Percentiles rank a stretch among this genome's conserved stretches.
Evolutionary conservation across 1,140 invertebrate genomes (phyloP).

Genomic region (Dolichoris vasculosae): DNA sequence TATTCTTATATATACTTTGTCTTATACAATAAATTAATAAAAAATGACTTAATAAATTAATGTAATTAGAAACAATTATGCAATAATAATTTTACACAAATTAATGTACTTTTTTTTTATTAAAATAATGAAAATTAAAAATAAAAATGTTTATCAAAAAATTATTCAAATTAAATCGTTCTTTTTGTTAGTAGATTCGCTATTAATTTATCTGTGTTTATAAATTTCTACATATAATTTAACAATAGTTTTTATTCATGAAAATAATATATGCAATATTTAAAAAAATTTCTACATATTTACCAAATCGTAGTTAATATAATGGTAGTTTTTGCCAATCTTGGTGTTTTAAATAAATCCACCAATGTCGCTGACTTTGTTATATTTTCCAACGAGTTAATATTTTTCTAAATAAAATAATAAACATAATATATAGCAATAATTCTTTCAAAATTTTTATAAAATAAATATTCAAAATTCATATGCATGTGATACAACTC

Average conservation of each 20-base stretch:
- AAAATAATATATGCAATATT: not conserved
- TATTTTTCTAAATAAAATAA: constrained; percentile 61
- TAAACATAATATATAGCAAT: not conserved
- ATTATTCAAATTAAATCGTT: not conserved
- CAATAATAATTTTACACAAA: too few relatives aligned
- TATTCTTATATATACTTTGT: too few relatives aligned
- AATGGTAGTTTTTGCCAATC: constrained; percentile 76
- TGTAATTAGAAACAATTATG: too few relatives aligned
- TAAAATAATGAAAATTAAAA: not conserved
- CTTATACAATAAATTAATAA: too few relatives aligned
- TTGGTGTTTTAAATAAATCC: constrained; percentile 76
- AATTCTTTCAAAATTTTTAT: not conserved
- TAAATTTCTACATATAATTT: too few relatives aligned
- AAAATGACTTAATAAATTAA: too few relatives aligned
- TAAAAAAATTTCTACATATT: constrained; percentile 17
- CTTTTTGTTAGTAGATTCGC: too few relatives aligned
- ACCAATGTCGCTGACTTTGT: constrained; percentile 72
- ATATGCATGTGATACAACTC: too few relatives aligned
- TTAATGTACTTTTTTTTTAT: not conserved
- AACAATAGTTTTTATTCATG: not conserved
- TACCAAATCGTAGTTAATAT: constrained; percentile 76
- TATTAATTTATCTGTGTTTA: too few relatives aligned
- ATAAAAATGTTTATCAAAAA: not conserved
- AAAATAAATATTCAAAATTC: too few relatives aligned
- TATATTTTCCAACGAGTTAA: constrained; percentile 56